phyloP scores from a whole-genome alignment of 1,140 invertebrate genomes.

The Drepana arcuata region DNA sequence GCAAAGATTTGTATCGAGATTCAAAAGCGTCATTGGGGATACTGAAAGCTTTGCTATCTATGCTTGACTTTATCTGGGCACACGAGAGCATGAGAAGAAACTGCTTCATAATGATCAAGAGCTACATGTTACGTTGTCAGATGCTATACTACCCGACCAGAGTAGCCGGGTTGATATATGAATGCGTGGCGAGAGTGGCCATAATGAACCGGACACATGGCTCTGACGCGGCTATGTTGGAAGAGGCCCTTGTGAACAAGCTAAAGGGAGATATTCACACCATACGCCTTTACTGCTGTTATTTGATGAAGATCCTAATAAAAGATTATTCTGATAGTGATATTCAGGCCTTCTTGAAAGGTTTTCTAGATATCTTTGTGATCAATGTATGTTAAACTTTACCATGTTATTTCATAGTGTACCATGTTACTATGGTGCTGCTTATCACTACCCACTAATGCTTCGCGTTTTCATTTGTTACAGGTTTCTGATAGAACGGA shows the following conservation, averaged over 20 bases:
- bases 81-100: conserved; percentile 36
- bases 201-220: conserved; percentile 21
- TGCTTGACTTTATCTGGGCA: conserved; percentile 36
- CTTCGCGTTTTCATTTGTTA: conserved; percentile 18
- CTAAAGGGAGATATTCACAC: conserved; percentile 33
- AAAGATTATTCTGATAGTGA: conserved; percentile 21
- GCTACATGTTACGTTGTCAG: conserved; percentile 38
- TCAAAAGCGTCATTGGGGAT: conserved; percentile 31
- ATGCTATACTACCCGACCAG: conserved; percentile 40
- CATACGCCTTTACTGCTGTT: conserved; percentile 48
- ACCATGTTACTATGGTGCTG: too few species aligned
- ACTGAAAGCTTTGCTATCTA: conserved; percentile 27
- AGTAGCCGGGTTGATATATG: conserved; percentile 39
- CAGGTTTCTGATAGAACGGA: conserved; percentile 37
- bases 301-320: conserved; percentile 32
- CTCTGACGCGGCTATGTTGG: conserved; percentile 23
- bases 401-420: too few species aligned
- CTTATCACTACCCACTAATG: too few species aligned
- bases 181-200: conserved; percentile 42
- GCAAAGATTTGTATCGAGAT: conserved; percentile 39
- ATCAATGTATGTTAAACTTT: conserved; percentile 30
- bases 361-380: conserved; percentile 36
- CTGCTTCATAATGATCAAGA: conserved; percentile 51
- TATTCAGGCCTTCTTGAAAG: conserved; percentile 20
- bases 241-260: conserved; percentile 26